Base-by-base conservation (phyloP, 2,113 vertebrate species). In the Castor canadensis region DNA sequence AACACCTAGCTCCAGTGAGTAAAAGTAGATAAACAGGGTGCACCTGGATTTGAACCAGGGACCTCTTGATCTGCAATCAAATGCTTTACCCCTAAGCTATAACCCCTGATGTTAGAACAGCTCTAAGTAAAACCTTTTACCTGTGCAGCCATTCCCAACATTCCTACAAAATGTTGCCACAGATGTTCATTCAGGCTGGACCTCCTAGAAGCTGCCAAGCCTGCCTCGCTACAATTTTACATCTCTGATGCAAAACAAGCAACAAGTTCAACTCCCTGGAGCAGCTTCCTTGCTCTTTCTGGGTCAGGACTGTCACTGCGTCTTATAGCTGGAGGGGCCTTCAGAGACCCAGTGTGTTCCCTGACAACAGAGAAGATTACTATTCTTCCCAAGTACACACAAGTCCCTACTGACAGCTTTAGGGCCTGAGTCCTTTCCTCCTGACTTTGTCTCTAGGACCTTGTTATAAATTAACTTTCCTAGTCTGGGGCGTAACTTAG, bases 51-150 rank as follows among this genome's bases (percentile, higher is more conserved):
- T 95, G 96, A 97, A 96, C 96, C 75, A 30, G 92, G 54, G 75
- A 87, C 92, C 92, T 94, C 92, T 94, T 96, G 84, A 92, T 87
- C 47, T 92, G 73, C 35, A 93, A 87, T 93, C 87, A 95, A 95
- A 95, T 93, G 77, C 76, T 95, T 64, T 91, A 88, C 75, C 88
- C 73, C 80, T 94, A 88, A 92, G 88, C 92, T 90, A 83, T 69
- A 83, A 40, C 81, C 93, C 47, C 91, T 84, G 0, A 0, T 1
- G 0, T 0, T 4, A 0, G 0, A 0, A 0, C 0, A 0, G 2
- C 0, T 9, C 43, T 93, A 16, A 83, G 15, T 73, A 38, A 40
- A 56, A n/a, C 56, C 43, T 79, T 69, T 62, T 54, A 72, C 19
- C 56, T 81, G 49, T 88, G 26, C 1, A 76, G 60, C 45, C 30